Evolutionary conservation across 1,140 invertebrate species (phyloP).

Genomic region (Aphaenogaster floridana): DNA sequence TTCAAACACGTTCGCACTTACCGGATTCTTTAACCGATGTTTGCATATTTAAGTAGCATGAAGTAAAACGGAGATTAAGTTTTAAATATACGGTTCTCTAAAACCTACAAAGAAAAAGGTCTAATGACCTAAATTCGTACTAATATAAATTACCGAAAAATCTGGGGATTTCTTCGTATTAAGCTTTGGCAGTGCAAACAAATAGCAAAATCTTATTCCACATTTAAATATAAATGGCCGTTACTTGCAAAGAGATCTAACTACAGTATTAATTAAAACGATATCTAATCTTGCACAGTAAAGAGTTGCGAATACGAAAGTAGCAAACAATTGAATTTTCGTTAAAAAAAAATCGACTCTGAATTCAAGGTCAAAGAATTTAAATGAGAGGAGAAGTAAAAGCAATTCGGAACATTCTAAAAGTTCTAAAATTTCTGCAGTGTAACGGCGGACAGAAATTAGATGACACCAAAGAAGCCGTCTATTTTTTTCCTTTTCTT

Average conservation of each 20-base stretch:
- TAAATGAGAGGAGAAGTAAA: background rate
- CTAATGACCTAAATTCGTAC: background rate
- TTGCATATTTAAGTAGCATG: constrained; percentile 54
- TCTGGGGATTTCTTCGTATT: constrained; percentile 2
- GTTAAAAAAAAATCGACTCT: background rate
- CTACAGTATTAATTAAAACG: constrained; percentile 9
- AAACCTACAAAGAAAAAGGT: background rate
- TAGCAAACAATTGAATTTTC: background rate
- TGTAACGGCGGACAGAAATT: background rate
- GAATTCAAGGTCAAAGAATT: background rate
- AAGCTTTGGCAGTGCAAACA: background rate
- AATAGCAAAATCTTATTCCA: background rate
- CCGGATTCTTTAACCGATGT: constrained; percentile 29
- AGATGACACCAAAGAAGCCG: background rate
- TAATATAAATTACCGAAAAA: constrained; percentile 31
- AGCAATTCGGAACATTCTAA: background rate
- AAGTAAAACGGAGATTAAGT: constrained; percentile 13
- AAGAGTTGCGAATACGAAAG: constrained; percentile 7
- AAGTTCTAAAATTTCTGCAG: constrained; percentile 1
- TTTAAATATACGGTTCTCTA: constrained; percentile 8
- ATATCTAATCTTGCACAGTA: constrained; percentile 15
- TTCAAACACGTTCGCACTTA: constrained; percentile 7
- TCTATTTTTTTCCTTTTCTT: background rate
- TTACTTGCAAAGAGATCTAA: constrained; percentile 7
- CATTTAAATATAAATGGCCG: constrained; percentile 43